Evolutionary conservation across 2,888 invertebrate species (phyloP), one percentile per base, ranked within the genome.

Genomic region (Aphidius colemani): DNA sequence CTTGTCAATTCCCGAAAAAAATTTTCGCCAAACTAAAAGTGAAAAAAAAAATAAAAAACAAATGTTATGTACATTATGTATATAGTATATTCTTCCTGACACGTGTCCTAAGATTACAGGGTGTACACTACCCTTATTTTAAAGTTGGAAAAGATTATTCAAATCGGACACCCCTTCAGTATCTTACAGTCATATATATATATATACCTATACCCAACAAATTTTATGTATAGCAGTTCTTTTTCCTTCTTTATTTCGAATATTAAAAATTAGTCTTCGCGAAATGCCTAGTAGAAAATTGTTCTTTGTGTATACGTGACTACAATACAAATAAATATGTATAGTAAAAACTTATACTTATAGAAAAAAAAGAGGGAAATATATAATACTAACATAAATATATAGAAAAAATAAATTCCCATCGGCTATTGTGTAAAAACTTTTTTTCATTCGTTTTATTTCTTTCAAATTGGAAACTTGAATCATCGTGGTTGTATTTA

Each of bases 51-150:
- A n/a, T n/a, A n/a, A n/a, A n/a, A n/a, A n/a, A n/a, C n/a, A n/a
- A n/a, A n/a, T n/a, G n/a, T n/a, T n/a, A n/a, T n/a, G n/a, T 44
- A 57, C 30, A 57, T 57, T 64, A 48, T 53, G 44, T 43, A 58
- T 59, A 11, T 44, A 63, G 30, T 30, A 30, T 30, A 30, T 30
- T 30, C 4, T 5, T 30, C 30, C 5, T 30, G 30, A 76, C 79
- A 79, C 80, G 80, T 78, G 80, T 70, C 75, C 73, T 67, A 30
- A 80, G 78, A 80, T 80, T 80, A 80, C 74, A 80, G 79, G 78
- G 77, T 74, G 66, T 69, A 63, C 45, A 66, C 46, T 68, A 72
- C 74, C 74, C 75, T 72, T 69, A 67, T 70, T 69, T 71, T 70
- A 40, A 71, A 74, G 74, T 74, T 72, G 64, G 51, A 53, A 69